Evolutionary conservation across 1,140 invertebrate genomes (phyloP).

Genomic region (Drosophila kanapiae): DNA sequence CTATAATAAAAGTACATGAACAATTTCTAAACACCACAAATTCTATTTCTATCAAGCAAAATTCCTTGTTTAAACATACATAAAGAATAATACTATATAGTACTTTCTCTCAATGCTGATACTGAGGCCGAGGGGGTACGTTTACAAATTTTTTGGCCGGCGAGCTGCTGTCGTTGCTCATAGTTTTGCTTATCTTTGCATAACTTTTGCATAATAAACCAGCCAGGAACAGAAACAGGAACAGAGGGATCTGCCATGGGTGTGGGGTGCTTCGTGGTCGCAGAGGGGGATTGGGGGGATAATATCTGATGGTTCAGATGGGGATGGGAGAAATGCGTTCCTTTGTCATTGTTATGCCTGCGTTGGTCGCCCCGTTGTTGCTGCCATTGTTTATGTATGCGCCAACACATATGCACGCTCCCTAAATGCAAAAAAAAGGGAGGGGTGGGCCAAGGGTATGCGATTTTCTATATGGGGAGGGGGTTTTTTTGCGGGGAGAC

Average conservation of each 20-base stretch:
- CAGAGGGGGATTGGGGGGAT: too few species aligned
- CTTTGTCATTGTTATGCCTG: conserved; percentile 77
- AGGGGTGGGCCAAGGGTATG: background rate
- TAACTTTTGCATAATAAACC: conserved; percentile 84
- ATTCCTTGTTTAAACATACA: background rate
- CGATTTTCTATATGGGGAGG: conserved; percentile 40
- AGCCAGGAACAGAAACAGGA: conserved; percentile 61
- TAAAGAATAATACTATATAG: too few species aligned
- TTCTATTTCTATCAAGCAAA: background rate
- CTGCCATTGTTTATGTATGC: conserved; percentile 81
- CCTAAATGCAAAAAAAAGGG: conserved; percentile 16
- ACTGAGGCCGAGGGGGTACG: conserved; percentile 22
- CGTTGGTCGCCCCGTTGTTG: conserved; percentile 52
- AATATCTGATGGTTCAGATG: conserved; percentile 36
- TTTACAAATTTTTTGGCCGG: conserved; percentile 67
- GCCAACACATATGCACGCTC: conserved; percentile 74
- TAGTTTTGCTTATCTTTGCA: conserved; percentile 84
- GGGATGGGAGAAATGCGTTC: conserved; percentile 64
- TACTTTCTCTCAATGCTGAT: conserved; percentile 1
- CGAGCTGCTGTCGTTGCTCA: conserved; percentile 80
- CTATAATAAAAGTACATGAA: too few species aligned
- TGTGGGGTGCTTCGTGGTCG: background rate
- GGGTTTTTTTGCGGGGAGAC: conserved; percentile 28
- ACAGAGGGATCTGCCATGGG: conserved; percentile 17
- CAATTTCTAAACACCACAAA: background rate